Evolutionary conservation across 2,797 vertebrate species (phyloP).

Genomic region (Diplodus sargus): DNA sequence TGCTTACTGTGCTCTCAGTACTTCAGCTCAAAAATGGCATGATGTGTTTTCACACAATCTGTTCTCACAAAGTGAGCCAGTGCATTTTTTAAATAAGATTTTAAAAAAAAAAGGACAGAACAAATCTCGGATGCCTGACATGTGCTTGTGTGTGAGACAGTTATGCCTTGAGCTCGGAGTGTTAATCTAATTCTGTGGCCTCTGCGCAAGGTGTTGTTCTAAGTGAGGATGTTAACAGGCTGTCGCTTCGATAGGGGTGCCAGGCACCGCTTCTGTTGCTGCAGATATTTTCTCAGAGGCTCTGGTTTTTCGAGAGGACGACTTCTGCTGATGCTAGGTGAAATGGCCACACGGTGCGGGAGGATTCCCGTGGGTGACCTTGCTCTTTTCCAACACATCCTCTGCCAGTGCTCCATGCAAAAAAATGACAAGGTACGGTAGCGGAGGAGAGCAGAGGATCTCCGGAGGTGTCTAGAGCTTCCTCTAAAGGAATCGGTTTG

Average conservation of each 20-base stretch:
- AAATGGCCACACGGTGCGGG: conserved; percentile 41
- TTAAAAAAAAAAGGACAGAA: not conserved
- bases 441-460: conserved; percentile 12
- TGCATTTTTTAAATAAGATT: conserved; percentile 6
- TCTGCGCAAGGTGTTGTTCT: conserved; percentile 68
- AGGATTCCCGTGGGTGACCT: conserved; percentile 59
- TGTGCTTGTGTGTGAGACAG: conserved; percentile 51
- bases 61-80: conserved; percentile 12
- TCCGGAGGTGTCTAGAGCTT: conserved; percentile 20
- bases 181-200: conserved; percentile 70
- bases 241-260: conserved; percentile 59
- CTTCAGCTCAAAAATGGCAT: not conserved
- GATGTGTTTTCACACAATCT: conserved; percentile 31
- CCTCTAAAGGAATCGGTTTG: conserved; percentile 19
- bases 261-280: conserved; percentile 49
- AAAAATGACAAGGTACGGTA: conserved; percentile 37
- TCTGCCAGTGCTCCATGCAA: conserved; percentile 28
- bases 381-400: conserved; percentile 56
- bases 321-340: conserved; percentile 53
- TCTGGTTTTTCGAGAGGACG: conserved; percentile 14
- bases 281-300: conserved; percentile 45
- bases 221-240: conserved; percentile 71
- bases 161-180: conserved; percentile 50
- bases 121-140: conserved; percentile 43
- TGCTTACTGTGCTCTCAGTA: not conserved